A percentile compares a stretch with the other conserved stretches of the same genome.
These are phyloP conservation scores for Nezara viridula DNA, from an alignment of 2,888 invertebrate species.

Conservation along the genomic window DNA sequence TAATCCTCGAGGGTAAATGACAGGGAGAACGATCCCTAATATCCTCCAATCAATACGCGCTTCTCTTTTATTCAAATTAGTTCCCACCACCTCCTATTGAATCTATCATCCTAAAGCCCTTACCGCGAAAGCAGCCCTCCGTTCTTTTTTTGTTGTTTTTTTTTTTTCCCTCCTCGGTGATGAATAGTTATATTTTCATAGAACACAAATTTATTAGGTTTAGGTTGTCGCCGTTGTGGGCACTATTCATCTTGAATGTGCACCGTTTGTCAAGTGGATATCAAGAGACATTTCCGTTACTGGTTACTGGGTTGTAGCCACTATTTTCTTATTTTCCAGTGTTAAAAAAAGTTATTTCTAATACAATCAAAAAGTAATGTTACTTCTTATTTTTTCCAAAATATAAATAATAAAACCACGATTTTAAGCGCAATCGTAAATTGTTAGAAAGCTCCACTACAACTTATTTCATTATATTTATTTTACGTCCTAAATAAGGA, in stretches of 20 bases:
- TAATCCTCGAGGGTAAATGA: constrained; percentile 7
- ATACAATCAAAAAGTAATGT: not conserved
- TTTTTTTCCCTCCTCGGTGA: not conserved
- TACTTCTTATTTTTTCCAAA: no score
- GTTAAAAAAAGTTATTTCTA: not conserved
- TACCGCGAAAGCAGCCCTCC: not conserved
- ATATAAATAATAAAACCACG: no score
- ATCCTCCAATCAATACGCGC: constrained; percentile 45
- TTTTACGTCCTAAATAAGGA: no score
- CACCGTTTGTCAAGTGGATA: constrained; percentile 8
- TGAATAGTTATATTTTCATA: constrained; percentile 49
- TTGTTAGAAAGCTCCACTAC: no score
- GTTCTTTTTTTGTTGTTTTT: not conserved
- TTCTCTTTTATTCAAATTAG: constrained; percentile 48
- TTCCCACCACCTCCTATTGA: constrained; percentile 19
- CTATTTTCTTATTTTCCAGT: no score
- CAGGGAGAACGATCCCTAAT: constrained; percentile 11
- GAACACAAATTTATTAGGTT: constrained; percentile 47
- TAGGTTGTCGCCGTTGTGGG: not conserved
- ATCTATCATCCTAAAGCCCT: constrained; percentile 38
- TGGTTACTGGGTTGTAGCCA: not conserved
- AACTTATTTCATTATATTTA: no score
- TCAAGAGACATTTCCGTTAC: not conserved
- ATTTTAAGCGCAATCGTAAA: no score
- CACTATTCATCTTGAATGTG: constrained; percentile 16